Evolutionary conservation across 2,888 invertebrate species (phyloP), one percentile per base, ranked within the genome.

Genomic region (Leptinotarsa rubiginosa): DNA sequence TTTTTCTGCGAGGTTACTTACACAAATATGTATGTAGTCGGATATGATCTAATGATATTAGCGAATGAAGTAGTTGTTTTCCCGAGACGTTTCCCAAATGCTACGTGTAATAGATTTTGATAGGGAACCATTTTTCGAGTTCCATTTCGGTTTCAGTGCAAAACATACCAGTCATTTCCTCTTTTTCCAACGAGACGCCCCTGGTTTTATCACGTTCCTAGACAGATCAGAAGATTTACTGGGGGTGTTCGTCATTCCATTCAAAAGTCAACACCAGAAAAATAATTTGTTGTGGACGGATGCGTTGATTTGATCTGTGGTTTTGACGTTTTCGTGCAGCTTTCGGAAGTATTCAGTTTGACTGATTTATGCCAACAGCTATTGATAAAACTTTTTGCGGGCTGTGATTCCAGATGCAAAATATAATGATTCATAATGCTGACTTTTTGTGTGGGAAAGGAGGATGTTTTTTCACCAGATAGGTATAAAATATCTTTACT

Each of bases 191-290:
- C 62, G 12, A 12, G 7, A 41, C 62, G 62, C 41, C 62, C 10
- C 25, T 62, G 62, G 10, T 62, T 18, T 18, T 41, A 41, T 62
- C 16, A 31, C 62, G n/a, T 62, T 62, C 4, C 31, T 41, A 41
- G 25, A 52, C 50, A 49, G 50, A 67, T 22, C 12, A 20, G 50
- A n/a, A 67, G 68, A 68, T 54, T 68, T 54, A 68, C 68, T 18
- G 68, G 66, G 73, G 73, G 67, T 70, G 70, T 69, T 65, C 70
- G 70, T 70, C 70, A 70, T 70, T 74, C 72, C 70, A 77, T 77
- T 77, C 75, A 75, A 77, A 77, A 77, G 77, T 77, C 77, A 77
- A 65, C 69, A 68, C 71, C 77, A 77, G 77, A 75, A 72, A 74
- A 75, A 70, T 69, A 25, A 41, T 41, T 56, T 69, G 20, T 47